Evolutionary conservation across 2,797 vertebrate genomes (phyloP).

Genomic region (Poecilia picta): DNA sequence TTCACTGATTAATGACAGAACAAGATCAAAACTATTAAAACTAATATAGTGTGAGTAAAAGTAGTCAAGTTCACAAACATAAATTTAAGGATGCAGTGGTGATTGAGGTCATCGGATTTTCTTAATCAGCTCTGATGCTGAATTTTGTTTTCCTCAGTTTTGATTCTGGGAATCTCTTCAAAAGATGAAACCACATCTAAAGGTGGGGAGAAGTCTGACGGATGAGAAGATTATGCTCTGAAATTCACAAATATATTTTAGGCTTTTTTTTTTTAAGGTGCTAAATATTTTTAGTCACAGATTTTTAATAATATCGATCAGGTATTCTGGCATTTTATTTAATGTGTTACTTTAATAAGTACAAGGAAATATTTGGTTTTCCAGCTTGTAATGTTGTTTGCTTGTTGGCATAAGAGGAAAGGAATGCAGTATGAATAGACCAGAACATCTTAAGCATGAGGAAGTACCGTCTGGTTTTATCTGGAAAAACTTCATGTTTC

Average conservation of each 20-base stretch:
- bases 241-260: background rate
- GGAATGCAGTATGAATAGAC: slow-evolving; percentile 6
- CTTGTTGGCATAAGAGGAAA: slow-evolving; percentile 5
- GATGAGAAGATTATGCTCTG: background rate
- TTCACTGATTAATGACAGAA: background rate
- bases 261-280: background rate
- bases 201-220: background rate
- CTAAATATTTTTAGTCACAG: background rate
- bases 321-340: background rate
- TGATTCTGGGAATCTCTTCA: background rate
- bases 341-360: background rate
- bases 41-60: background rate
- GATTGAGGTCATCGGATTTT: background rate
- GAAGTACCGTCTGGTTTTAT: slow-evolving; percentile 25
- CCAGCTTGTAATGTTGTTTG: slow-evolving; percentile 5
- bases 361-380: background rate
- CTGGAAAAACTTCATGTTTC: background rate
- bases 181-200: background rate
- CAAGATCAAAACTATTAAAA: background rate
- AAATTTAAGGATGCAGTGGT: background rate
- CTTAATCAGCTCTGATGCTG: background rate
- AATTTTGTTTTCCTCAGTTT: background rate
- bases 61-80: background rate
- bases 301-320: background rate
- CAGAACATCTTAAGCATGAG: slow-evolving; percentile 1